These are phyloP conservation scores for Kryptolebias marmoratus DNA, from an alignment of 2,113 vertebrate genomes.

Conservation along the genomic window DNA sequence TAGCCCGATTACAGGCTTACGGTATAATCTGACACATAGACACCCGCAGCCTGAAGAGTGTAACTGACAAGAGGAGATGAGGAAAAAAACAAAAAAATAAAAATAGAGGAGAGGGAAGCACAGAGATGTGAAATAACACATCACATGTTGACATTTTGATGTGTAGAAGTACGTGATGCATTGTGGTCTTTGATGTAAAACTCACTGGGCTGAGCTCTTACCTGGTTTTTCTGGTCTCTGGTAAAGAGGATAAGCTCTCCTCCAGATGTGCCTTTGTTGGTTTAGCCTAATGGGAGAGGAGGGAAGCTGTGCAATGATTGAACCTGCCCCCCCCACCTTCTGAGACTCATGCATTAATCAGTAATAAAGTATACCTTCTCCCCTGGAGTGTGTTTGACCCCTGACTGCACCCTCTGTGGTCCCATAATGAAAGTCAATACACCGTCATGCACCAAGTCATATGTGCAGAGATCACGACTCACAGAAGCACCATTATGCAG, in stretches of 20 bases:
- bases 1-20: slow-evolving; percentile 41
- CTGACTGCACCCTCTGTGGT: slow-evolving; percentile 38
- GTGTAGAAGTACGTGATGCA: neutral
- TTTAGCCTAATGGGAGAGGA: slow-evolving; percentile 21
- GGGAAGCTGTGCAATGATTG: slow-evolving; percentile 66
- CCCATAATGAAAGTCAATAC: slow-evolving; percentile 53
- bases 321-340: slow-evolving; percentile 42
- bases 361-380: slow-evolving; percentile 58
- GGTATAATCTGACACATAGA: slow-evolving; percentile 45
- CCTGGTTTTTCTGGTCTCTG: slow-evolving; percentile 19
- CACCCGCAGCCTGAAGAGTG: slow-evolving; percentile 36
- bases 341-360: slow-evolving; percentile 54
- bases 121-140: slow-evolving; percentile 22
- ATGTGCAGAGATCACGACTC: slow-evolving; percentile 14
- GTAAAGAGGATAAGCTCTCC: slow-evolving; percentile 37
- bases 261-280: slow-evolving; percentile 49
- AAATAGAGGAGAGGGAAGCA: slow-evolving; percentile 4
- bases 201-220: slow-evolving; percentile 18
- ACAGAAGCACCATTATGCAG: slow-evolving; percentile 10
- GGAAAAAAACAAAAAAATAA: neutral
- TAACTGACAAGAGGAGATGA: slow-evolving; percentile 7
- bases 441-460: slow-evolving; percentile 21
- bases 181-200: slow-evolving; percentile 1
- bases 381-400: slow-evolving; percentile 57
- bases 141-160: slow-evolving; percentile 25